Evolutionary conservation across 2,113 vertebrate species (phyloP), one percentile per base, ranked within the genome.

Genomic region (Lasiurus cinereus): DNA sequence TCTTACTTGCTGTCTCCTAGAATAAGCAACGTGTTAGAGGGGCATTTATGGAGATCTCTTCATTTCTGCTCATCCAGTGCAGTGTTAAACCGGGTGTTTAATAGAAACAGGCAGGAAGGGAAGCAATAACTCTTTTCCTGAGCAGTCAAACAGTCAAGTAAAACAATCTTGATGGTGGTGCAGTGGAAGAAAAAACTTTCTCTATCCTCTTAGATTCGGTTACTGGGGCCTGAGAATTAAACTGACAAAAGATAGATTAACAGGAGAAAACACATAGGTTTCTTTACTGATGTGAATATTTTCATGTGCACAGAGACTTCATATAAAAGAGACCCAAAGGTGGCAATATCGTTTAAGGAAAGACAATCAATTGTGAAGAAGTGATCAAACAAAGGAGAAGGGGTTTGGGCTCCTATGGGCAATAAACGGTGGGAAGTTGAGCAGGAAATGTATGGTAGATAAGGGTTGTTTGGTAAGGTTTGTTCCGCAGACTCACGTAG

Each of bases 21-120:
- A 95, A 93, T 94, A 88, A 93, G 69, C n/a, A 94, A 36, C n/a
- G 19, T 82, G 27, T 36, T 85, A 94, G 14, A 64, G 52, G 16
- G 21, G 19, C 11, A 39, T 89, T 77, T 83, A 14, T 50, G 76
- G 52, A 73, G 8, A 92, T 46, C 14, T 92, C 64, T 85, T 85
- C 89, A 83, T 76, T 50, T 24, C 8, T 43, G 18, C 31, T 95
- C 27, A 87, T 92, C 29, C 14, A 73, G 62, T 29, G 67, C 36
- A 93, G 74, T 82, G 70, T n/a, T 59, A 89, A 86, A 43, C 24
- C 36, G 33, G 21, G 29, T 31, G 33, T 54, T 86, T 74, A 85
- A 89, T 56, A 84, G 87, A 96, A 87, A 77, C 3, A 27, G 46
- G 21, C 6, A 9, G 3, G 6, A 13, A 22, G 8, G 73, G 43